Evolutionary conservation across 1,140 invertebrate species (phyloP), one percentile per base, ranked within the genome.

Genomic region (Sycophaga agraensis): DNA sequence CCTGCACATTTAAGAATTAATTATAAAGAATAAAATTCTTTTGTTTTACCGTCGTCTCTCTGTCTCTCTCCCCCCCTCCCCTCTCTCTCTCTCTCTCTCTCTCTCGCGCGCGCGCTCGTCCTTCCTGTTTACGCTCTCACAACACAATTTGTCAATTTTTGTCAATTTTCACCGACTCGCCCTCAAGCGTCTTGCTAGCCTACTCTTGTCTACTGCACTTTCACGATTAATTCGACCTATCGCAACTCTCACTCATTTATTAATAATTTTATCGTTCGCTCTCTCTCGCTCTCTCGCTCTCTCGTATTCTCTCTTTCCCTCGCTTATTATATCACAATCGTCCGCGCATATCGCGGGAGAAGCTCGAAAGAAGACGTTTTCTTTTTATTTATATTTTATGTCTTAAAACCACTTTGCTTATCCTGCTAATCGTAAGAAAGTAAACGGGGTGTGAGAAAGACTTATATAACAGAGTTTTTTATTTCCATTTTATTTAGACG

Each of bases 291-390:
- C 28, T 31, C 28, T 31, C 11, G 4, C 28, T 55, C 12, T 55
- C 12, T 55, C 11, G 6, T 26, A 48, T 22, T 62, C 28, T 34
- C 19, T 45, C 37, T 45, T 19, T 56, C 17, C 49, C 48, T 55
- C 37, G 42, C 48, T 28, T 34, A 31, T 55, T 56, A 46, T 65
- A 65, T 65, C 63, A 65, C 63, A 65, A 60, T 65, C 43, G 46
- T 57, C 42, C 53, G 46, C 46, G 19, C 0, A n/a, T n/a, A 17
- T 14, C 26, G 57, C 57, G 57, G 34, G 50, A 48, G 43, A 61
- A 61, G 59, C 59, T 61, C 59, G 59, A 37, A 55, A 61, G 22
- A 61, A 61, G 51, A 45, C 42, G 1, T 53, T 46, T 34, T 50
- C 37, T 11, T 43, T 43, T 43, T 49, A 28, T 55, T 57, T n/a